Base-by-base conservation (phyloP, 35 echinoderm and acorn worm genomes). In the Diadema setosum region DNA sequence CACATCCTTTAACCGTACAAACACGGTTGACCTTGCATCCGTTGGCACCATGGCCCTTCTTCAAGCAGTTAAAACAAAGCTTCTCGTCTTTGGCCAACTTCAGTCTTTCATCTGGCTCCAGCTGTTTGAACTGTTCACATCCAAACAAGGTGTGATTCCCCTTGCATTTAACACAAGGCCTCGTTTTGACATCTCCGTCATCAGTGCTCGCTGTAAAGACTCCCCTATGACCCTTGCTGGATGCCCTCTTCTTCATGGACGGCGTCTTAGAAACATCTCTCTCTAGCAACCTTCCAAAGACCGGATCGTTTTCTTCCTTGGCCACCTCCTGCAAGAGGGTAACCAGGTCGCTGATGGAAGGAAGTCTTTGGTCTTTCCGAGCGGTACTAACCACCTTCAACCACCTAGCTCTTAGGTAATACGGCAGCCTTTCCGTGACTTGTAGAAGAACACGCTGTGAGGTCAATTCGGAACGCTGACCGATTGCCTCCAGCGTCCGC, bases 41-140 rank as follows among this genome's bases (percentile, higher is more conserved):
- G 18, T 3, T 45, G 23, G 84, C 29, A 20, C 29, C 63, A 42
- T 92, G 90, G 2, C 83, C 84, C 41, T 5, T 36, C 49, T 37
- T 73, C 15, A 87, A 36, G 43, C 90, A 92, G 42, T 90, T 92
- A 81, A 87, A 87, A 48, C 83, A 92, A 18, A 87, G 40, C 43
- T 30, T 65, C 39, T 87, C 64, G 2, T 41, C 32, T 40, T 46
- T 18, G 24, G 70, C 73, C 34, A 33, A 70, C 5, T 36, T 74
- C 8, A 75, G 0, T 42, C 58, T 46, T 21, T 85, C 12, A 46
- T 65, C 25, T 17, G 43, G 81, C 4, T 29, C 33, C 7, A 70
- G 42, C 65, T 31, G 3, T 35, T 70, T n/a, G n/a, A n/a, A n/a
- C n/a, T n/a, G n/a, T n/a, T n/a, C n/a, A n/a, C n/a, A n/a, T n/a